Conservation (phyloP, 2,888 invertebrate species). For the Nebria brevicollis region DNA sequence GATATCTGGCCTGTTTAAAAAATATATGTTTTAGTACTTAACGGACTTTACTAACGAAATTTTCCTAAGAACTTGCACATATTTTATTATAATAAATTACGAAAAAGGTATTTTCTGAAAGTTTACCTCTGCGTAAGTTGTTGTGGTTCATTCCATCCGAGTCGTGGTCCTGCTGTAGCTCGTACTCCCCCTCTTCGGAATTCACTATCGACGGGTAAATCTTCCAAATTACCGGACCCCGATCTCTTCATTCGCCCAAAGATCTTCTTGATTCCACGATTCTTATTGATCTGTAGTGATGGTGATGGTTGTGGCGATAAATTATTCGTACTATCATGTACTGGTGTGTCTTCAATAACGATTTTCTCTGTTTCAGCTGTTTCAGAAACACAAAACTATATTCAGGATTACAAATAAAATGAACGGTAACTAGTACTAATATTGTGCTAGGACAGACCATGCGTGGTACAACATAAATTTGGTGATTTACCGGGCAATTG, state of each 20-base stretch:
- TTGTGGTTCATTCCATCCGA: conserved; percentile 68
- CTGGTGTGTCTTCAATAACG: conserved; percentile 63
- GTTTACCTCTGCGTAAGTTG: conserved; percentile 8
- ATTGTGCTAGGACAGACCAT: conserved; percentile 13
- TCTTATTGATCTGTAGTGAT: conserved; percentile 65
- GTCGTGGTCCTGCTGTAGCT: conserved; percentile 77
- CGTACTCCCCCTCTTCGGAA: conserved; percentile 78
- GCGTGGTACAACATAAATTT: conserved; percentile 16
- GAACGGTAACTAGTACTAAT: neutral
- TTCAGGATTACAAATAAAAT: conserved; percentile 8
- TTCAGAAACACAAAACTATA: neutral
- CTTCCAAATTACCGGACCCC: conserved; percentile 76
- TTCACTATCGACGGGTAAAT: conserved; percentile 69
- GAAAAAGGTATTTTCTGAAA: neutral
- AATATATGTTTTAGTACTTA: neutral
- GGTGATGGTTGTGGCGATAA: conserved; percentile 63
- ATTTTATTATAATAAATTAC: too few relatives aligned
- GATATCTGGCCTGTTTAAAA: conserved; percentile 69
- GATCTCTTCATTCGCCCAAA: conserved; percentile 76
- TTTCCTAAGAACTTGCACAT: too few relatives aligned
- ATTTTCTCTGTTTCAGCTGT: conserved; percentile 73
- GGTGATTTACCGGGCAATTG: conserved; percentile 34
- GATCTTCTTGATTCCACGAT: conserved; percentile 73
- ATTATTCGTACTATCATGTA: conserved; percentile 54
- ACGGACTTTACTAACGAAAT: too few relatives aligned